Percentiles rank a stretch among this genome's conserved stretches.
Evolutionary conservation across 2,888 invertebrate species (phyloP).

Genomic region (Spialia ferax): DNA sequence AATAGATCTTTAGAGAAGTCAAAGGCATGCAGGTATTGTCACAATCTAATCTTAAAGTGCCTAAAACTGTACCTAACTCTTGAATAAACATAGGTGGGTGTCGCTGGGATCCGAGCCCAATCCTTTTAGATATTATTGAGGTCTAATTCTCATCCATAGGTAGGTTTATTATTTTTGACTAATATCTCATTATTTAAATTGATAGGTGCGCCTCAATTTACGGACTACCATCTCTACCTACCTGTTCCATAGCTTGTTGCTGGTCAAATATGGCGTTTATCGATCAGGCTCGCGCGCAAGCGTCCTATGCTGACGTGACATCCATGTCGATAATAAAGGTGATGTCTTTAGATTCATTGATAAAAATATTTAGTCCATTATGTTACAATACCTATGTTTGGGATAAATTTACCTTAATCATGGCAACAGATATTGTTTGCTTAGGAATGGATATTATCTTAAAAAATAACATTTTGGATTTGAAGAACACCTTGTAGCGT

Average conservation of each 20-base stretch:
- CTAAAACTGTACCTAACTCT: too few relatives aligned
- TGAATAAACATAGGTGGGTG: too few relatives aligned
- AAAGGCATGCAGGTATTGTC: too few relatives aligned
- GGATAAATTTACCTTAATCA: neutral
- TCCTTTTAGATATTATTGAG: too few relatives aligned
- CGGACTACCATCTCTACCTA: slow-evolving; percentile 5
- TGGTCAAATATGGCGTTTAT: slow-evolving; percentile 55
- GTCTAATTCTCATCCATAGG: too few relatives aligned
- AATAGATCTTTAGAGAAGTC: too few relatives aligned
- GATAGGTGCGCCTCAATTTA: slow-evolving; percentile 20
- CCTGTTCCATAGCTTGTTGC: slow-evolving; percentile 37
- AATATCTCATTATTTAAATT: neutral
- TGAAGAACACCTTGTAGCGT: slow-evolving; percentile 51
- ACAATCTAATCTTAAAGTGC: too few relatives aligned
- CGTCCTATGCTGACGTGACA: slow-evolving; percentile 56
- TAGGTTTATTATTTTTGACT: neutral
- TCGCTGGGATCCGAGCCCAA: too few relatives aligned
- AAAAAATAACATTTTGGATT: slow-evolving; percentile 46
- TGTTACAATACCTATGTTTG: neutral
- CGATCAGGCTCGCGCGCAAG: slow-evolving; percentile 78
- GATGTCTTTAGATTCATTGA: neutral
- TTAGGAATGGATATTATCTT: slow-evolving; percentile 6
- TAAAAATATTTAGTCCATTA: neutral
- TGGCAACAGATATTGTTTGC: slow-evolving; percentile 10
- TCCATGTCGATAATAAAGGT: slow-evolving; percentile 31